Evolutionary conservation across 1,140 invertebrate species (phyloP), one percentile per base, ranked within the genome.

Genomic region (Leptopilina boulardi): DNA sequence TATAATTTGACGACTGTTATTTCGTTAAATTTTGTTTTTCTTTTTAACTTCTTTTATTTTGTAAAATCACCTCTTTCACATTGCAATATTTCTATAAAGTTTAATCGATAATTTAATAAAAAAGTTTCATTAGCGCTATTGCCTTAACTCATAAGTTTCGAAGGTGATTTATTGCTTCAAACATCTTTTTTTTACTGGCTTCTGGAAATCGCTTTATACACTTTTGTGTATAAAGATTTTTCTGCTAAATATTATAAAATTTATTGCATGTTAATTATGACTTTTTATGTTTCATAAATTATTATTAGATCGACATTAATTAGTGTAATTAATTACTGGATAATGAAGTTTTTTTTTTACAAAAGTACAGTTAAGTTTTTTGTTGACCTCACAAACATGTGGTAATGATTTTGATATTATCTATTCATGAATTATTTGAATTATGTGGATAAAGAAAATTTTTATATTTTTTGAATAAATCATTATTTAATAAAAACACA

Each of bases 51-150:
- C n/a, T 30, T 56, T 72, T 74, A 76, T 76, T 47, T 77, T 54
- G 11, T 41, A 15, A 51, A 82, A 85, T 77, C 78, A 76, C 73
- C 76, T 18, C 11, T 23, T n/a, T 41, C 21, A 73, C 51, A 51
- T 75, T 73, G 76, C 73, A 71, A 79, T 77, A 80, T 83, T 82
- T 78, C 56, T 59, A n/a, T 54, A n/a, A 86, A 87, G 79, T 85
- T 86, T 80, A 73, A 26, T 71, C 81, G 81, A 85, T 87, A 87
- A 87, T 85, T 79, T 80, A 79, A 87, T 87, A n/a, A 84, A 87
- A 86, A 86, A 86, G 51, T 84, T 83, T 86, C 85, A 84, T 87
- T 87, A 84, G 74, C 51, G 77, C 74, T 74, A 81, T 81, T 74
- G 73, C 71, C 70, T 66, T 73, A 76, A 75, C 59, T 75, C 44